phyloP scores from a whole-genome alignment of 2,888 invertebrate genomes.

The Oeneis ivallda region DNA sequence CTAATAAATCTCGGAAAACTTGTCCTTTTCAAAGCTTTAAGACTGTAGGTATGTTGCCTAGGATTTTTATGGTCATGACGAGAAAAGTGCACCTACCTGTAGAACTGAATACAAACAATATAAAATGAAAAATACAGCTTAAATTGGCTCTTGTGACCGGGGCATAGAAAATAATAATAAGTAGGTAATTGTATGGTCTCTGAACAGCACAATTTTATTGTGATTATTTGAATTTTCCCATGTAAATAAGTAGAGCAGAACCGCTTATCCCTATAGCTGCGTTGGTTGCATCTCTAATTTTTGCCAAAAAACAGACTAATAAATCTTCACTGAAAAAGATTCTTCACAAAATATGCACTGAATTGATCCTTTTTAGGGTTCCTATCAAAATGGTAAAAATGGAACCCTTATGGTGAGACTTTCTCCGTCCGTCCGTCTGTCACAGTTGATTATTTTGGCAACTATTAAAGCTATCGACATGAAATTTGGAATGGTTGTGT shows the following conservation, averaged over 20 bases:
- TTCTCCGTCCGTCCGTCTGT: too few relatives aligned
- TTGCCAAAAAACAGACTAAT: constrained; percentile 8
- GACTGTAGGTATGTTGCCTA: not conserved
- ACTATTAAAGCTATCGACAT: too few relatives aligned
- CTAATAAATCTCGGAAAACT: too few relatives aligned
- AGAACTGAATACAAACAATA: not conserved
- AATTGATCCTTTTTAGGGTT: too few relatives aligned
- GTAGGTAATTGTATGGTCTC: too few relatives aligned
- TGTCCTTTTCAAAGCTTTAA: not conserved
- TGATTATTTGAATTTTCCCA: constrained; percentile 8
- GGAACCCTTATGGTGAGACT: too few relatives aligned
- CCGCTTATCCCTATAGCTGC: not conserved
- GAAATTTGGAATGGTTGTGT: too few relatives aligned
- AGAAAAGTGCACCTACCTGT: not conserved
- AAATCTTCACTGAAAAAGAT: too few relatives aligned
- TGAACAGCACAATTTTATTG: not conserved
- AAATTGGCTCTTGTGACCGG: not conserved
- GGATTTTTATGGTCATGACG: not conserved
- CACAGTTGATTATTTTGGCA: too few relatives aligned
- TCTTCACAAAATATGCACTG: too few relatives aligned
- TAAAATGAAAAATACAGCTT: not conserved
- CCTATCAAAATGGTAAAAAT: too few relatives aligned
- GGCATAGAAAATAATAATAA: not conserved
- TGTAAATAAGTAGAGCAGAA: constrained; percentile 12
- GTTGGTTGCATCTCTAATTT: not conserved